These are phyloP conservation scores for Sinocyclocheilus maitianheensis DNA, from an alignment of 2,113 vertebrate species.

Conservation along the genomic window DNA sequence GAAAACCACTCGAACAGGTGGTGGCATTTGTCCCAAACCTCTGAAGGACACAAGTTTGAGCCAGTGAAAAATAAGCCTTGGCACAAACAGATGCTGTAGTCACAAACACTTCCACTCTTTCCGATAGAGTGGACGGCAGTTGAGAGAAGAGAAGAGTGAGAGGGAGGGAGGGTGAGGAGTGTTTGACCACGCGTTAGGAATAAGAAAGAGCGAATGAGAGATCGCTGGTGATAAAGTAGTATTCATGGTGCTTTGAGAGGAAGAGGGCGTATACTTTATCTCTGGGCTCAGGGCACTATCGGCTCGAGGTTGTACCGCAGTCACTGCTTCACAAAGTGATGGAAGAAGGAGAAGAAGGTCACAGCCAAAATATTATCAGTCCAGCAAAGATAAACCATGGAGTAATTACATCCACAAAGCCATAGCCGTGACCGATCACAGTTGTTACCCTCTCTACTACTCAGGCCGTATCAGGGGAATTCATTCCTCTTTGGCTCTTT, in stretches of 20 bases:
- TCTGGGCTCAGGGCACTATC: slow-evolving; percentile 47
- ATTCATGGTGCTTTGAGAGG: slow-evolving; percentile 37
- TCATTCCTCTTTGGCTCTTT: slow-evolving; percentile 10
- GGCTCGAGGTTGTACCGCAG: slow-evolving; percentile 36
- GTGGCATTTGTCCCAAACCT: slow-evolving; percentile 23
- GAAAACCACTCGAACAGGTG: slow-evolving; percentile 13
- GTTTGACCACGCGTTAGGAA: slow-evolving; percentile 36
- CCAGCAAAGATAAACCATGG: slow-evolving; percentile 55
- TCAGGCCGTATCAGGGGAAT: slow-evolving; percentile 14
- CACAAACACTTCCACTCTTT: background rate
- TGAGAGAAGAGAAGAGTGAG: slow-evolving; percentile 1
- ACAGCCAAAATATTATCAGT: slow-evolving; percentile 59
- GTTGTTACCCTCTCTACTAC: slow-evolving; percentile 39
- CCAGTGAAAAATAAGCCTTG: slow-evolving; percentile 49
- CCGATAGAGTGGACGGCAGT: background rate
- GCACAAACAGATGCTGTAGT: slow-evolving; percentile 48
- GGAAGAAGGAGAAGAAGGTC: slow-evolving; percentile 48
- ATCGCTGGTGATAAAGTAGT: slow-evolving; percentile 18
- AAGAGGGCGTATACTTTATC: slow-evolving; percentile 44
- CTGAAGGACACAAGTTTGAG: slow-evolving; percentile 59
- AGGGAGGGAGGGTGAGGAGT: slow-evolving; percentile 35
- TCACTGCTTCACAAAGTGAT: slow-evolving; percentile 45
- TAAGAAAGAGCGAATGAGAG: slow-evolving; percentile 48
- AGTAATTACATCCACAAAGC: slow-evolving; percentile 57
- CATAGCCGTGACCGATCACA: slow-evolving; percentile 37